These are phyloP conservation scores for Listrodromus nycthemerus DNA, from an alignment of 2,888 invertebrate genomes.

Conservation along the genomic window DNA sequence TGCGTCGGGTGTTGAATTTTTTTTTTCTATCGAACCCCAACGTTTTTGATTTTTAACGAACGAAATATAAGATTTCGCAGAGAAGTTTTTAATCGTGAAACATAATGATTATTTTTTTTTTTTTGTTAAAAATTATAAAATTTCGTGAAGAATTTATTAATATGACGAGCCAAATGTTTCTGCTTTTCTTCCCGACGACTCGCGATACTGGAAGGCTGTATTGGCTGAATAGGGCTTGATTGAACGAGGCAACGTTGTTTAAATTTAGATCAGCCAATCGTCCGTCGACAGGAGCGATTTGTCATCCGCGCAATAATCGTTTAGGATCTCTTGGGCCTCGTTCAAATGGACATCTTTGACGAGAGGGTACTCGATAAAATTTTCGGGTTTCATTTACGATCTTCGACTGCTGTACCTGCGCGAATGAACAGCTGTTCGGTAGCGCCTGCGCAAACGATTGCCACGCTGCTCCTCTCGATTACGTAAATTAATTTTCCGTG, in stretches of 20 bases:
- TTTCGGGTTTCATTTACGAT: too few relatives aligned
- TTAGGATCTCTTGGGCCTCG: conserved; percentile 33
- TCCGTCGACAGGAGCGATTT: conserved; percentile 57
- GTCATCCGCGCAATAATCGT: conserved; percentile 38
- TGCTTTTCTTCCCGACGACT: neutral
- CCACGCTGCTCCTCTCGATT: neutral
- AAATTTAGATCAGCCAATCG: conserved; percentile 76
- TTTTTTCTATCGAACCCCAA: too few relatives aligned
- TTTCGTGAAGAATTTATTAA: neutral
- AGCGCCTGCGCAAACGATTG: neutral
- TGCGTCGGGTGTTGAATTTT: too few relatives aligned
- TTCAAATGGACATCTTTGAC: neutral
- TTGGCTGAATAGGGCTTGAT: conserved; percentile 76
- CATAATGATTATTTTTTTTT: neutral
- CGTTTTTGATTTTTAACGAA: neutral
- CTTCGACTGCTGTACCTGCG: too few relatives aligned
- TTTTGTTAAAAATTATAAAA: neutral
- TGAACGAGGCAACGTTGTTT: conserved; percentile 75
- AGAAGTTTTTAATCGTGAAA: neutral
- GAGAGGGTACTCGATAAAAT: too few relatives aligned
- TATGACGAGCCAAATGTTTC: neutral
- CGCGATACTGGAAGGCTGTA: conserved; percentile 58
- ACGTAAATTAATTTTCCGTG: neutral
- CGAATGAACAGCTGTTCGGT: too few relatives aligned
- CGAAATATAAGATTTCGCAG: neutral